Percentiles rank a stretch among this genome's conserved stretches.
Evolutionary conservation across 1,140 invertebrate genomes (phyloP).

Genomic region (Acromyrmex echinatior): DNA sequence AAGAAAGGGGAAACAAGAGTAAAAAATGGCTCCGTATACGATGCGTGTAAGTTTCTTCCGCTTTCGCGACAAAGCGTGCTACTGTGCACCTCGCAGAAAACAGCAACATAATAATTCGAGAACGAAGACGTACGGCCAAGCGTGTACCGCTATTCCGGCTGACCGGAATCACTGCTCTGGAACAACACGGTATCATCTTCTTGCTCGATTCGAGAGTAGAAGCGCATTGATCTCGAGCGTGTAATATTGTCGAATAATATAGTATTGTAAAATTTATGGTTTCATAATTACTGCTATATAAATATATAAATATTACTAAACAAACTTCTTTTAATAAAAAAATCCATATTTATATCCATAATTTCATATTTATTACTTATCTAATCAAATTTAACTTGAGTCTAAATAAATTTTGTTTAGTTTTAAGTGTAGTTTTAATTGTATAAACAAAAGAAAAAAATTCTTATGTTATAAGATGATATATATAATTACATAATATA

Average conservation of each 20-base stretch:
- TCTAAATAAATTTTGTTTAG: not conserved
- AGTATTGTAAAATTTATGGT: not conserved
- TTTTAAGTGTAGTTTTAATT: not conserved
- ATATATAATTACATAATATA: not conserved
- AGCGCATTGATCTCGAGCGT: constrained; percentile 49
- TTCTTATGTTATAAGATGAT: not conserved
- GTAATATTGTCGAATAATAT: not conserved
- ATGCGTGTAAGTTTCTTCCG: constrained; percentile 74
- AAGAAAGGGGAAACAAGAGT: constrained; percentile 41
- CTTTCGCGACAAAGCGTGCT: constrained; percentile 78
- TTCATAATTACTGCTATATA: not conserved
- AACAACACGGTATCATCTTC: constrained; percentile 78
- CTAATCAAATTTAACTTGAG: not conserved
- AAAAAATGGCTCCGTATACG: constrained; percentile 60
- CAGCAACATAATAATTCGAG: constrained; percentile 78
- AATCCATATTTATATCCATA: not conserved
- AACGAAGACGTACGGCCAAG: constrained; percentile 78
- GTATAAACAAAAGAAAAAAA: not conserved
- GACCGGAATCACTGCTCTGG: constrained; percentile 86
- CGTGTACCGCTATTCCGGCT: constrained; percentile 85
- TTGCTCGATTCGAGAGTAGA: constrained; percentile 52
- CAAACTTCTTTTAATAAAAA: not conserved
- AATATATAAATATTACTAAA: not conserved
- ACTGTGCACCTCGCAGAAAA: constrained; percentile 72
- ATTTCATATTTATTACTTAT: not conserved